Evolutionary conservation across 1,140 invertebrate species (phyloP).

Genomic region (Drosophila serrata): DNA sequence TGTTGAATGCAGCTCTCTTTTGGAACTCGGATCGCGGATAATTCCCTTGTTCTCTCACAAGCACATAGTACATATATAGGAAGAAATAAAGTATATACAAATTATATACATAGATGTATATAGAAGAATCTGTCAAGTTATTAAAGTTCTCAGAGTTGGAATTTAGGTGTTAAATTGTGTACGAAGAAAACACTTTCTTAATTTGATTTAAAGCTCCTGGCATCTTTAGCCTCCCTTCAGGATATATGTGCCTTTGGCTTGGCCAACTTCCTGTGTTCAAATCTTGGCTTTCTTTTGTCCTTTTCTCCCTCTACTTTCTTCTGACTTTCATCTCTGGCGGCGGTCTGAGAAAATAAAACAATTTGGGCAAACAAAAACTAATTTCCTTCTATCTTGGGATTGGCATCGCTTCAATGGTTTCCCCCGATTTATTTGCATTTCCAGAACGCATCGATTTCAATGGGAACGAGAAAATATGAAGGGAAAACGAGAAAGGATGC

Average conservation of each 20-base stretch:
- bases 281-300: constrained; percentile 4
- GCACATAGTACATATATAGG: neutral
- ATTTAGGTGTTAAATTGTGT: neutral
- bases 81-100: constrained; percentile 1
- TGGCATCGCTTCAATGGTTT: constrained; percentile 20
- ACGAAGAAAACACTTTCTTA: neutral
- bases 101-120: neutral
- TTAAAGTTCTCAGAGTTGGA: neutral
- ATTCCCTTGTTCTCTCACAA: constrained; percentile 2
- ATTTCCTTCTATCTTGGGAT: constrained; percentile 27
- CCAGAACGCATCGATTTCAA: constrained; percentile 67
- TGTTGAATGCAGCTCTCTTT: constrained; percentile 51
- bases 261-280: constrained; percentile 54
- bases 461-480: constrained; percentile 39
- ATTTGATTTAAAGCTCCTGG: neutral
- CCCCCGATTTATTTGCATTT: constrained; percentile 65
- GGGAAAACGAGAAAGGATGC: constrained; percentile 1
- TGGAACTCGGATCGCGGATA: constrained; percentile 1
- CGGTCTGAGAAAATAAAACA: constrained; percentile 73
- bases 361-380: constrained; percentile 60
- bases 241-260: neutral
- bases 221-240: neutral
- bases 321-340: constrained; percentile 63
- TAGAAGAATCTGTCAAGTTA: constrained; percentile 37
- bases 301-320: neutral